Evolutionary conservation across 2,797 vertebrate genomes (phyloP), one percentile per base, ranked within the genome.

Genomic region (Myotis findleyi): DNA sequence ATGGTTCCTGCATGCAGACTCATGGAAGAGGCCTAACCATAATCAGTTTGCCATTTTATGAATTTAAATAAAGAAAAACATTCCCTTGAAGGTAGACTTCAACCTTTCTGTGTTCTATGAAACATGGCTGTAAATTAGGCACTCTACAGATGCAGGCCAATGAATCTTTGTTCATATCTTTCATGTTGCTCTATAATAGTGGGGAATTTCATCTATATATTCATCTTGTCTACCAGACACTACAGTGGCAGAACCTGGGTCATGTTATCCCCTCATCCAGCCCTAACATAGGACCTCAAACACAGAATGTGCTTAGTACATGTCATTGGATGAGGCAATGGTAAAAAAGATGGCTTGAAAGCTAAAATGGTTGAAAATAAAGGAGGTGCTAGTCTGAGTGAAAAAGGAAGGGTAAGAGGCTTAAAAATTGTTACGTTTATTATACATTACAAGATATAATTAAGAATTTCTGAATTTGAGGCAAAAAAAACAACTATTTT

Each of bases 351-450:
- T 30, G 10, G 1, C 64, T 11, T 94, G 51, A 93, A 95, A 86
- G 27, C 25, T 75, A 86, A 47, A 90, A 25, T 16, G 13, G 27
- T 68, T 44, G 79, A 51, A 92, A 79, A 64, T 41, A 69, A 86
- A 87, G 3, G 3, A 0, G 0, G 2, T 38, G 13, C n/a, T 36
- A 84, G 6, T 57, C 8, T 87, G 27, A 38, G 53, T 75, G n/a
- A 85, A 21, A 91, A 6, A 44, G 14, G 30, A 71, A 91, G 62
- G n/a, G 30, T 49, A 27, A 92, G 13, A 75, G 23, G 83, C 27
- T 86, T 91, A 85, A 88, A 93, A 92, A 21, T 76, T 23, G 75
- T 62, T 57, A 66, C n/a, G 51, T 3, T 57, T 51, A 75, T 69
- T 25, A 44, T 94, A 25, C 16, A 79, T 62, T 33, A 77, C 0